Evolutionary conservation across 2,113 vertebrate species (phyloP).

Genomic region (Fukomys damarensis): DNA sequence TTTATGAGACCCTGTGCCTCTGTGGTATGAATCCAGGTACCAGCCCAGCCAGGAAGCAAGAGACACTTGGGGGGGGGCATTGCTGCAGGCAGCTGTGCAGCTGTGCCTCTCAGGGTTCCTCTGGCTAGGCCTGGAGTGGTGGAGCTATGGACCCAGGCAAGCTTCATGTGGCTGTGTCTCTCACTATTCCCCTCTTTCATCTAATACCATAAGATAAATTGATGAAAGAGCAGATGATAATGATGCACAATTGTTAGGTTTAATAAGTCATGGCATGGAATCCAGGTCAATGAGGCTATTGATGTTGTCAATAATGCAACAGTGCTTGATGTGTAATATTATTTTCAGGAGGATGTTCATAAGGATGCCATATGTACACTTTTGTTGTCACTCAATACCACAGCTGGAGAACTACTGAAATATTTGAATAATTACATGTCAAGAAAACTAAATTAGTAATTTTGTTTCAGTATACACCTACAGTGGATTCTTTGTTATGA

Average conservation of each 20-base stretch:
- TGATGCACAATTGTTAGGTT: neutral
- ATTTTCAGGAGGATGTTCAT: neutral
- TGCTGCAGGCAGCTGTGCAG: no score
- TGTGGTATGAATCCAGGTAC: no score
- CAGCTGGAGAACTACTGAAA: neutral
- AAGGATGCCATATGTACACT: neutral
- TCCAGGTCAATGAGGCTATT: neutral
- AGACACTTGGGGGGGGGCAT: no score
- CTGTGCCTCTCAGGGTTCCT: no score
- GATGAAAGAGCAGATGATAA: neutral
- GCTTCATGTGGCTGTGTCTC: no score
- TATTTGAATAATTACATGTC: neutral
- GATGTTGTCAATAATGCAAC: neutral
- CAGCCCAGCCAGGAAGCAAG: no score
- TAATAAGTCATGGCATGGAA: neutral
- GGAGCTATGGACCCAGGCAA: no score
- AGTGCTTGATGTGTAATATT: neutral
- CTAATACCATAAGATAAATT: neutral
- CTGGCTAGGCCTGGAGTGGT: no score
- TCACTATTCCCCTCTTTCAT: neutral
- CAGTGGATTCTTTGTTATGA: neutral
- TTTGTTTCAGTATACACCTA: neutral
- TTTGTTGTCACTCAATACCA: neutral
- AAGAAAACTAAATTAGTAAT: neutral
- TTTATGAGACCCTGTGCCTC: no score